Evolutionary conservation across 1,140 invertebrate genomes (phyloP), one percentile per base, ranked within the genome.

Genomic region (Callitettix versicolor): DNA sequence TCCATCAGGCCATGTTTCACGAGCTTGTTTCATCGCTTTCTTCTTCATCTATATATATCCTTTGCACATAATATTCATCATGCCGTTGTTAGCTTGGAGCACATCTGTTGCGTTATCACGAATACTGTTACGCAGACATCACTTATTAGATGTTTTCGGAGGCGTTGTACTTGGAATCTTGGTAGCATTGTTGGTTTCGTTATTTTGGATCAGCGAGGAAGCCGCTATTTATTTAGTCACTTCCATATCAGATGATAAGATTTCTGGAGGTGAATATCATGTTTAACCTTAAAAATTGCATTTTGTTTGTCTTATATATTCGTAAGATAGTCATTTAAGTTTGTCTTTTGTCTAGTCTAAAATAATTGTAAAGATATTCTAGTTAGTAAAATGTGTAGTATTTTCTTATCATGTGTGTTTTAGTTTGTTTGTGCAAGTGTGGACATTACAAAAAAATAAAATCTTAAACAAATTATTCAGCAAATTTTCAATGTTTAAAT

Each of bases 1-100:
- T 69, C 95, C 95, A 22, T 97, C 94, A 0, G 95, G 95, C 0
- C 95, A 99, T 72, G 79, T 90, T 1, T 92, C 91, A n/a, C 72
- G 95, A 62, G 80, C 90, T 9, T 76, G 84, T 11, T 81, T 90
- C 65, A 69, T 98, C 14, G 72, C 81, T 1, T 79, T 79, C 43
- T 86, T 91, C 62, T 82, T 88, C 54, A 73, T 77, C 5, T 55
- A 58, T 24, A 60, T 86, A 9, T 79, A 78, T 69, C 79, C 83
- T 0, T 68, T 77, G 17, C 64, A 60, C 20, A 26, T 79, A 9
- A 61, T 86, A 40, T 79, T 78, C 26, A 68, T 75, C 40, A 76
- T 77, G 33, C 72, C 84, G 1, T 55, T 93, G 7, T 60, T 85
- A 3, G 75, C 80, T 0, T 96, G 93, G 93, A 74, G 80, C 4